Base-by-base conservation (phyloP, 1,140 invertebrate genomes). In the Hyles euphorbiae region DNA sequence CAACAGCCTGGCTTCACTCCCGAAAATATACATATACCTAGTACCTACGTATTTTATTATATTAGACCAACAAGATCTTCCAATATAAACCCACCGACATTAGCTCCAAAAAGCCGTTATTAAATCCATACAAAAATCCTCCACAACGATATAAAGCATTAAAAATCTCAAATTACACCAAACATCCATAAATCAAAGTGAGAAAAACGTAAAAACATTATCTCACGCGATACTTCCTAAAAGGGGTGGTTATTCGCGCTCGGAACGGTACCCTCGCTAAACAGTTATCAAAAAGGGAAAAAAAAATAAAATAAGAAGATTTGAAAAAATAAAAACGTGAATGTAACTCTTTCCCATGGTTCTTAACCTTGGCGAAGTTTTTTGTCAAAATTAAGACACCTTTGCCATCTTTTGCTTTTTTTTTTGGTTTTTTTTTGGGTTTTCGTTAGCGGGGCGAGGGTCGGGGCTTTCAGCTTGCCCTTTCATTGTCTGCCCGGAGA, bases 121-220 rank as follows among this genome's bases (percentile, higher is more conserved):
- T 70, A 69, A 76, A 72, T 59, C 60, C 57, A 46, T 55, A 66
- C 48, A 63, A 74, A 56, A 71, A 61, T 68, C 68, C 56, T 70
- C 66, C 67, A 80, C 73, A 72, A 78, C 65, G 63, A 33, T 55
- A 56, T 70, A 62, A 74, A 66, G 68, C 57, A 76, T 71, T 72
- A 83, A 86, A 88, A 87, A 57, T 87, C 81, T 88, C 81, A 87
- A 87, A 88, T 88, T 86, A 88, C 86, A 67, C 74, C 78, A 88
- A 88, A 88, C 86, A 88, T 77, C 81, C 78, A 88, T 88, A 86
- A 87, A 86, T 87, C 86, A 88, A 73, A 67, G 53, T 61, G 55
- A 50, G 56, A 68, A 72, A 71, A 72, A 58, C 46, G 34, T 50
- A 68, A 75, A 79, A 81, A 81, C 79, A 81, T 55, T 82, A 86